A percentile compares a stretch with the other conserved stretches of the same genome.
Conservation (phyloP, 1,140 invertebrate species). For the Zaprionus capensis region DNA sequence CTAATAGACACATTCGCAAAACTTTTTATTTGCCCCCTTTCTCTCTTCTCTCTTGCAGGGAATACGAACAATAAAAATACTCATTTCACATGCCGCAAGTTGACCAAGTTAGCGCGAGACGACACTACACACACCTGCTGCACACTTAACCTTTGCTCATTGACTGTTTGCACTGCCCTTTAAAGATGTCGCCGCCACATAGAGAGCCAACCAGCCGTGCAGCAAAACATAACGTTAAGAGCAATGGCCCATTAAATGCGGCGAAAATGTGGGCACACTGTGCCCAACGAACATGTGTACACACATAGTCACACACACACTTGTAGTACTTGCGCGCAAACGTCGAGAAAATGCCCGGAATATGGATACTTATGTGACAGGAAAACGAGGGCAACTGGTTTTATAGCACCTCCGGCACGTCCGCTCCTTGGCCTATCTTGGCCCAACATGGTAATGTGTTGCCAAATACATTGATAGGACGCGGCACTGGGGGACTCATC, state of each 20-base stretch:
- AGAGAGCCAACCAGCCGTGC: conserved; percentile 12
- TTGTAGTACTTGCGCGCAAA: too few relatives aligned
- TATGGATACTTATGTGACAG: conserved; percentile 31
- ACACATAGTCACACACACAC: conserved; percentile 21
- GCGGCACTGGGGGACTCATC: conserved; percentile 15
- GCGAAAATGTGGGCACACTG: conserved; percentile 39
- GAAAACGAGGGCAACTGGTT: conserved; percentile 21
- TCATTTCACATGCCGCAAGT: conserved; percentile 10
- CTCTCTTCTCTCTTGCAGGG: not conserved
- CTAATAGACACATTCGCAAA: not conserved
- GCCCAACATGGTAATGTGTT: conserved; percentile 17
- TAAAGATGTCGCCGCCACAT: conserved; percentile 22
- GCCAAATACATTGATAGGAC: conserved; percentile 25
- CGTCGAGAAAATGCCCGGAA: not conserved
- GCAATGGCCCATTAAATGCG: conserved; percentile 56
- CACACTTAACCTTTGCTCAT: conserved; percentile 50
- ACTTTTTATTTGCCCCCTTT: not conserved
- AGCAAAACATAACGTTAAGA: conserved; percentile 40
- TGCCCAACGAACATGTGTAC: conserved; percentile 29
- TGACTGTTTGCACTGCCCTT: conserved; percentile 37
- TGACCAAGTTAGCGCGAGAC: conserved; percentile 11
- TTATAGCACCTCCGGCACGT: conserved; percentile 21
- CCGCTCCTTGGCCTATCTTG: conserved; percentile 2
- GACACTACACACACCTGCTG: conserved; percentile 30
- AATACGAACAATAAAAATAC: not conserved